A percentile compares a stretch with the other conserved stretches of the same genome.
Evolutionary conservation across 1,140 invertebrate genomes (phyloP).

Genomic region (Bombus picipes): DNA sequence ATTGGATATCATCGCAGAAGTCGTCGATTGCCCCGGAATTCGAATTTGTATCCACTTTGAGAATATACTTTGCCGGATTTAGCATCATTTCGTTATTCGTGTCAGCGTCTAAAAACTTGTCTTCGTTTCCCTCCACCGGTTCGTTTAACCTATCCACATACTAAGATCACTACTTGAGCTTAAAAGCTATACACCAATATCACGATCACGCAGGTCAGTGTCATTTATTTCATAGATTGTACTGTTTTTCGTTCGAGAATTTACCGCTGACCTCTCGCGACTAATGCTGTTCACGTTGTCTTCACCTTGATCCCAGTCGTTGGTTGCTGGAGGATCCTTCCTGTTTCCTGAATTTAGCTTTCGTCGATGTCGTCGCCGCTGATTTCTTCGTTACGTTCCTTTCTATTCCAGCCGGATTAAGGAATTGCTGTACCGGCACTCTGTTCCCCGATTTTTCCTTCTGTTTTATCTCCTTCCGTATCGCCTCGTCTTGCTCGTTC

Average conservation of each 20-base stretch:
- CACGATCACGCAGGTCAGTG: slow-evolving; percentile 25
- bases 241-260: not conserved
- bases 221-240: not conserved
- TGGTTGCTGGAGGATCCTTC: not conserved
- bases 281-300: slow-evolving; percentile 26
- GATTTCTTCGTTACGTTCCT: not conserved
- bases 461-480: slow-evolving; percentile 43
- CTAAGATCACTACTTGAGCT: not conserved
- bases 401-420: not conserved
- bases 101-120: not conserved
- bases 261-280: slow-evolving; percentile 27
- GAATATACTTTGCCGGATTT: not conserved
- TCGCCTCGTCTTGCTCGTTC: slow-evolving; percentile 53
- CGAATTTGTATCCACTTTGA: not conserved
- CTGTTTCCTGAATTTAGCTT: not conserved
- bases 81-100: not conserved
- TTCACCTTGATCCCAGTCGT: slow-evolving; percentile 41
- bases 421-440: slow-evolving; percentile 61
- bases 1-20: not conserved
- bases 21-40: not conserved
- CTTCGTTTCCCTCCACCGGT: slow-evolving; percentile 17
- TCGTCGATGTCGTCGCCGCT: not conserved
- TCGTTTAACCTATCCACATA: not conserved
- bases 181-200: not conserved
- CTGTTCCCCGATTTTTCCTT: slow-evolving; percentile 41